Percentiles rank a stretch among this genome's conserved stretches.
Evolutionary conservation across 2,888 invertebrate species (phyloP).

Genomic region (Heteromyza rotundicornis): DNA sequence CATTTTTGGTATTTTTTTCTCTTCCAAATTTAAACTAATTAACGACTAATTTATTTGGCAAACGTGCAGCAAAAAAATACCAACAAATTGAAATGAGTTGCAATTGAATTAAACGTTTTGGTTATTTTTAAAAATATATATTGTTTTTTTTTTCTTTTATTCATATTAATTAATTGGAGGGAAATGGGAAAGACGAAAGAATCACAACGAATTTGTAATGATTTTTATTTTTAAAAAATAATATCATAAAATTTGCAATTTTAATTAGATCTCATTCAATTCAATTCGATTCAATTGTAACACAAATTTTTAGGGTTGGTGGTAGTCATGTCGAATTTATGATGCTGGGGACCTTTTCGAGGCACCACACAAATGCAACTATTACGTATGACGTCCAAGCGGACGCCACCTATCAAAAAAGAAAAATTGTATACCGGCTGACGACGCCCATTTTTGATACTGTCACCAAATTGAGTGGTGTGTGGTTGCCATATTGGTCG

Average conservation of each 20-base stretch:
- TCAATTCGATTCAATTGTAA: not conserved
- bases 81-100: not conserved
- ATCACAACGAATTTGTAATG: no score
- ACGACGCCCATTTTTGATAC: constrained; percentile 39
- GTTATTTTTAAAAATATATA: no score
- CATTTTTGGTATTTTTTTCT: not conserved
- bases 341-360: no score
- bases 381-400: not conserved
- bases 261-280: not conserved
- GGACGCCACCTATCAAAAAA: no score
- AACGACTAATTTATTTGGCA: not conserved
- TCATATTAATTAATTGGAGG: no score
- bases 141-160: no score
- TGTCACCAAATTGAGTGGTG: constrained; percentile 26
- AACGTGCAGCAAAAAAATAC: not conserved
- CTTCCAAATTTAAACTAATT: not conserved
- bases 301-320: constrained; percentile 14
- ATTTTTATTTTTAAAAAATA: not conserved
- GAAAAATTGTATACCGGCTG: no score
- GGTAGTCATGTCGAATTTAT: no score
- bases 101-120: no score
- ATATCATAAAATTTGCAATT: not conserved
- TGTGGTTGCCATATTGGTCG: not conserved
- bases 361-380: no score
- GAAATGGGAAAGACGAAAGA: no score